Evolutionary conservation across 2,797 vertebrate species (phyloP).

Genomic region (Sylvia borin): DNA sequence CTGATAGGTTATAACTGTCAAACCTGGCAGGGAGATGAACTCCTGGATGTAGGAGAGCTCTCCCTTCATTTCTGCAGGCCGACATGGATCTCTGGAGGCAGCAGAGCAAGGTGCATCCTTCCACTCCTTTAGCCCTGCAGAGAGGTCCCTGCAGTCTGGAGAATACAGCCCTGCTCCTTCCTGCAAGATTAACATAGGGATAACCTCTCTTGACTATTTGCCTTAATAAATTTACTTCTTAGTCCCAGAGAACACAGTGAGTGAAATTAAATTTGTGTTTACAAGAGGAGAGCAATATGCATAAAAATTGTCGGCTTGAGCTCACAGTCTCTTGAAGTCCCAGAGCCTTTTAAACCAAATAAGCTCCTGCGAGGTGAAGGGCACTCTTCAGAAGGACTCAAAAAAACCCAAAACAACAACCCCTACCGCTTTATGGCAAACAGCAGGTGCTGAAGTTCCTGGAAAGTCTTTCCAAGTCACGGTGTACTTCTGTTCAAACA

Average conservation of each 20-base stretch:
- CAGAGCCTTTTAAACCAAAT: neutral
- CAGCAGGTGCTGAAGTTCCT: neutral
- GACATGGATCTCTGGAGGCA: neutral
- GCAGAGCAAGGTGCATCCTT: neutral
- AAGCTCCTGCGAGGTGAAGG: accelerated
- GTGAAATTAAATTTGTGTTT: neutral
- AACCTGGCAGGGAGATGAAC: neutral
- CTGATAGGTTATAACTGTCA: neutral
- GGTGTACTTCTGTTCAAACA: neutral
- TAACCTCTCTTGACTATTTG: neutral
- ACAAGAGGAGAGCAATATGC: neutral
- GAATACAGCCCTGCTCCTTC: neutral
- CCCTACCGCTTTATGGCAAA: neutral
- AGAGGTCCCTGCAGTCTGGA: neutral
- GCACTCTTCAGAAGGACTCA: neutral
- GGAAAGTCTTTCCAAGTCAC: neutral
- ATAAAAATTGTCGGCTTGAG: accelerated
- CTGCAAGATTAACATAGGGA: neutral
- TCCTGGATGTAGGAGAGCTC: neutral
- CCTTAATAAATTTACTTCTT: neutral
- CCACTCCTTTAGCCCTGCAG: neutral
- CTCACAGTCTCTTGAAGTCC: neutral
- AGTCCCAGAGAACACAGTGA: neutral
- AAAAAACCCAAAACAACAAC: neutral
- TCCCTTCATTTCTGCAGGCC: neutral